Evolutionary conservation across 2,888 invertebrate genomes (phyloP).

Genomic region (Agonum fuliginosum): DNA sequence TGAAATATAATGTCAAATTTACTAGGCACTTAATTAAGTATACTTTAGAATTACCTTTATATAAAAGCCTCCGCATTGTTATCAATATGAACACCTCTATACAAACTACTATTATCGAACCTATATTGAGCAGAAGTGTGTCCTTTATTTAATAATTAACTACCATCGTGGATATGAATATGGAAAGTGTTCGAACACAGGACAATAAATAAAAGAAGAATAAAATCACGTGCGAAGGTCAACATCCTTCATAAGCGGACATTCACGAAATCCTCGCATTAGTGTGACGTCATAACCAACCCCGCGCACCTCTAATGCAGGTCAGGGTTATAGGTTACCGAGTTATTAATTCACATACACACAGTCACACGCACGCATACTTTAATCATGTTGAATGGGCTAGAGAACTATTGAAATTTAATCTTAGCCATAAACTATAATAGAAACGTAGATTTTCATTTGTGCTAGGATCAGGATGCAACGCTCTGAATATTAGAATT

Average conservation of each 20-base stretch:
- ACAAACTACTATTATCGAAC: no score
- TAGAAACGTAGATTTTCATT: neutral
- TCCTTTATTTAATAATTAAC: no score
- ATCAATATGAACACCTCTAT: no score
- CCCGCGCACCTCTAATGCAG: neutral
- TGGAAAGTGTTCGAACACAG: neutral
- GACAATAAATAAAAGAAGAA: slow-evolving; percentile 14
- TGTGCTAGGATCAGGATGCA: no score
- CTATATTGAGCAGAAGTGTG: no score
- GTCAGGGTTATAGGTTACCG: slow-evolving; percentile 19
- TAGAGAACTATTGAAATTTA: slow-evolving; percentile 15
- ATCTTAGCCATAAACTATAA: neutral
- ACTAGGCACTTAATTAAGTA: no score
- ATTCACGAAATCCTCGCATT: slow-evolving; percentile 35
- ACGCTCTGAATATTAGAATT: no score
- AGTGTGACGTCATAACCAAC: slow-evolving; percentile 4
- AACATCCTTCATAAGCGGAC: slow-evolving; percentile 1
- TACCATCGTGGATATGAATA: neutral
- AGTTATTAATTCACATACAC: no score
- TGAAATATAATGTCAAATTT: no score
- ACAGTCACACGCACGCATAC: neutral
- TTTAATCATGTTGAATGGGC: slow-evolving; percentile 1
- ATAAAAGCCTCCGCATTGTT: no score
- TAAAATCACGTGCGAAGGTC: slow-evolving; percentile 16
- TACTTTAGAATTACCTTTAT: no score